Evolutionary conservation across 2,888 invertebrate genomes (phyloP), one percentile per base, ranked within the genome.

Genomic region (Herminia tarsipennalis): DNA sequence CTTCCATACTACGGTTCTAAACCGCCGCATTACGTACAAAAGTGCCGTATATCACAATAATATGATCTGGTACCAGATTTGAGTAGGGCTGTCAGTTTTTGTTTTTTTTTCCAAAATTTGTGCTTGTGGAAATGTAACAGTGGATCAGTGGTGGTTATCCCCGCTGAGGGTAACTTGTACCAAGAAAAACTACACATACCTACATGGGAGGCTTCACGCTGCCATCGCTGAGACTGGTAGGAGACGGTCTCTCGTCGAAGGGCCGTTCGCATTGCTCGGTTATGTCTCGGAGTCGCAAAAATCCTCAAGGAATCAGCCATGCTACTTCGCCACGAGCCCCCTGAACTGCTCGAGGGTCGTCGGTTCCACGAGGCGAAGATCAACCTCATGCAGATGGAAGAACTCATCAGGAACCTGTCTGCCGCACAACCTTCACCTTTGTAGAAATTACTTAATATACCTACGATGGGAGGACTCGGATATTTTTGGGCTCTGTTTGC

Each of bases 271-370:
- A n/a, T n/a, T n/a, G n/a, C n/a, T n/a, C n/a, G n/a, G n/a, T n/a
- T n/a, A n/a, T n/a, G n/a, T n/a, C n/a, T n/a, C n/a, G 95, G 94
- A 94, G 69, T 93, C 95, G 0, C 93, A 92, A 29, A 92, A 60
- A 92, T 94, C 58, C 84, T 95, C 41, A 66, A 92, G 39, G 93
- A 95, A 66, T 90, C 94, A 0, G 92, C 94, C 0, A 84, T 91
- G 17, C 88, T 95, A 30, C 84, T 96, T 16, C 93, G 94, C 33
- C 91, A 95, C 68, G 96, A 96, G 79, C 95, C 96, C 0, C 92
- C 93, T 0, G 92, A 93, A 56, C 86, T 96, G 46, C 94, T 95
- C 0, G 96, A 96, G 73, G 96, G 96, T 1, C 94, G 94, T 69
- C 92, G 96, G 44, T 92, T 92, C 9, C 81, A 82, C 6, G 95